Evolutionary conservation across 2,113 vertebrate genomes (phyloP).

Genomic region (Muntiacus reevesi): DNA sequence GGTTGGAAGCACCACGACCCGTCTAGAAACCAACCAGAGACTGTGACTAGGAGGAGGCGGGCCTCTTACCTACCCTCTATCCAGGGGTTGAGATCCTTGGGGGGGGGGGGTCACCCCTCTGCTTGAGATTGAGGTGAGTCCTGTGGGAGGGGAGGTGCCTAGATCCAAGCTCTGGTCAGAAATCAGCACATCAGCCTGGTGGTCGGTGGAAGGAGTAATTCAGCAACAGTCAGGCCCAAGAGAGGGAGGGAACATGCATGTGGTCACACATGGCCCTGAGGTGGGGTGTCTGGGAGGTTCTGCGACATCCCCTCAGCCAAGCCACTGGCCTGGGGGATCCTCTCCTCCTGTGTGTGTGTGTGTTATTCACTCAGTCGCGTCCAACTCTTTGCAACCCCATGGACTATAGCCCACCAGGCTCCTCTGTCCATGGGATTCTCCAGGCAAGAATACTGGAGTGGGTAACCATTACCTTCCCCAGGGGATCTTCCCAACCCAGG

Average conservation of each 20-base stretch:
- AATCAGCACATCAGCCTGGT: background rate
- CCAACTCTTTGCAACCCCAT: background rate
- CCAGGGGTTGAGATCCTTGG: background rate
- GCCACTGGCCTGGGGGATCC: background rate
- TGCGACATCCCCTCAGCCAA: accelerated
- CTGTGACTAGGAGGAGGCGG: background rate
- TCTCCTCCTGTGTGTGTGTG: background rate
- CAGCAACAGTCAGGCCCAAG: background rate
- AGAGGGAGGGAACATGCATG: accelerated
- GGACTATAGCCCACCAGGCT: background rate
- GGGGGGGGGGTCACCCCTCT: background rate
- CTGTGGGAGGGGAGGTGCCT: no score
- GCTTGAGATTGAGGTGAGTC: background rate
- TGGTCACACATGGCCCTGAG: background rate
- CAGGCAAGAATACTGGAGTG: background rate
- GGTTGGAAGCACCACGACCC: background rate
- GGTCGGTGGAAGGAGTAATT: background rate
- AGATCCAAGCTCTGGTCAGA: background rate
- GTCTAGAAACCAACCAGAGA: background rate
- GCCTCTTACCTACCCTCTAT: background rate
- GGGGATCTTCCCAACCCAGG: background rate
- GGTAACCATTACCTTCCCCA: background rate
- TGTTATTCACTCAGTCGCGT: background rate
- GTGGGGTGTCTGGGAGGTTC: background rate
- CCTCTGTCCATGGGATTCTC: background rate